Evolutionary conservation across 1,140 invertebrate species (phyloP), one percentile per base, ranked within the genome.

Genomic region (Tribolium castaneum): DNA sequence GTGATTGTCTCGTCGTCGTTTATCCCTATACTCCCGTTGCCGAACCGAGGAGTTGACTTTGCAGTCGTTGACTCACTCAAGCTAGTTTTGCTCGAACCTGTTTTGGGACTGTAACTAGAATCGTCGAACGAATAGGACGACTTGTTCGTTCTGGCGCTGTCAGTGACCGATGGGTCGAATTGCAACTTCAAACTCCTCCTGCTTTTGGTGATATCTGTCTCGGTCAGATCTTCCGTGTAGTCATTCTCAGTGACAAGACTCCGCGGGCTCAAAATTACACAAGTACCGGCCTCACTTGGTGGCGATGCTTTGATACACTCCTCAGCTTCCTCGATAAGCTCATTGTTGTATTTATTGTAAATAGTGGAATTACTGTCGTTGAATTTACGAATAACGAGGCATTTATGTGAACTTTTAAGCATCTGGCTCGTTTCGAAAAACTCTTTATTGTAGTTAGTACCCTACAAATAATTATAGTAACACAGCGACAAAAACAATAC

Each of bases 401-500:
- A 54, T 14, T 54, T 73, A 34, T 34, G 71, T 10, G 45, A 54
- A 25, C 71, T 25, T 52, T 35, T 73, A 19, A 54, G 30, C 14
- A 13, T 54, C 25, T 73, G 71, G 13, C 35, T 52, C 5, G 49
- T 54, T 34, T 73, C 71, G 50, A 73, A 73, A 30, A 73, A 73
- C n/a, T 73, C 71, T 50, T 73, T 73, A 25, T 12, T 73, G 52
- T 25, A 73, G 13, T 76, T 70, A 22, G 34, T 49, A n/a, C 56
- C 16, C 56, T 76, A 50, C 5, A 19, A 54, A 75, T 6, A 5
- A 12, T 1, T 6, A 56, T 35, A 14, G 16, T 34, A 75, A 56
- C 6, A 34, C 25, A 76, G 1, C 0, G 12, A 30, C 7, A 56
- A 74, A 30, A 51, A 59, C 12, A 39, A 62, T 34, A 14, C 22